Conservation (phyloP, 2,797 vertebrate genomes). For the Sylvilagus floridanus region DNA sequence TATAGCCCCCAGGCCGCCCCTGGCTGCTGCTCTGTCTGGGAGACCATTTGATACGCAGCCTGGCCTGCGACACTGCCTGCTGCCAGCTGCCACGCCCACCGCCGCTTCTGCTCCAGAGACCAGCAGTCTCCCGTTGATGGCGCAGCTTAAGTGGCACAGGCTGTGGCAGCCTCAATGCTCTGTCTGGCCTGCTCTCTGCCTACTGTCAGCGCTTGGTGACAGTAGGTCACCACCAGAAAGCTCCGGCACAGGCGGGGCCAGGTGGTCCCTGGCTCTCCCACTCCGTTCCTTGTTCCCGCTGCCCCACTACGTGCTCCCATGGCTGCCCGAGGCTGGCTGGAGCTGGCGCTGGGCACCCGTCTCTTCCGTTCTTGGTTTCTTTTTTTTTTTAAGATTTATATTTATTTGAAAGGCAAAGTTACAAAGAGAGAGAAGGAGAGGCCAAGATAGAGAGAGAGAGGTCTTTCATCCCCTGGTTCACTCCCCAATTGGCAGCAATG, state of each 20-base stretch:
- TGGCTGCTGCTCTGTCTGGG: constrained; percentile 74
- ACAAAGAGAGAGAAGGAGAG: too few relatives aligned
- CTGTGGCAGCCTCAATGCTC: not conserved
- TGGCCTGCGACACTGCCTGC: constrained; percentile 15
- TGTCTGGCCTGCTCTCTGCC: not conserved
- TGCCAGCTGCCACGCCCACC: not conserved
- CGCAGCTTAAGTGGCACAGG: not conserved
- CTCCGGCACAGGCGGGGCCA: too few relatives aligned
- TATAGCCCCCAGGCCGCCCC: constrained; percentile 72
- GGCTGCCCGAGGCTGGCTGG: not conserved
- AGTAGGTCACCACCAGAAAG: not conserved
- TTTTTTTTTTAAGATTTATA: too few relatives aligned
- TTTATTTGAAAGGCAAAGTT: too few relatives aligned
- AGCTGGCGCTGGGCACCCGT: fast-evolving
- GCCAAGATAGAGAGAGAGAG: too few relatives aligned
- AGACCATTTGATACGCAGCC: constrained; percentile 62
- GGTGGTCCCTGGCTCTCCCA: too few relatives aligned
- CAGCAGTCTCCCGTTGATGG: not conserved
- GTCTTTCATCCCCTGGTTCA: too few relatives aligned
- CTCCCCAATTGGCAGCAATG: too few relatives aligned
- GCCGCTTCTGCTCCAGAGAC: not conserved
- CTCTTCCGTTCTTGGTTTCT: too few relatives aligned
- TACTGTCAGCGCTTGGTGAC: not conserved
- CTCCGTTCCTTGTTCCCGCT: not conserved
- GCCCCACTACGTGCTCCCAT: fast-evolving